These are phyloP conservation scores for Poecile montanus DNA, from an alignment of 2,797 vertebrate species.

Conservation along the genomic window DNA sequence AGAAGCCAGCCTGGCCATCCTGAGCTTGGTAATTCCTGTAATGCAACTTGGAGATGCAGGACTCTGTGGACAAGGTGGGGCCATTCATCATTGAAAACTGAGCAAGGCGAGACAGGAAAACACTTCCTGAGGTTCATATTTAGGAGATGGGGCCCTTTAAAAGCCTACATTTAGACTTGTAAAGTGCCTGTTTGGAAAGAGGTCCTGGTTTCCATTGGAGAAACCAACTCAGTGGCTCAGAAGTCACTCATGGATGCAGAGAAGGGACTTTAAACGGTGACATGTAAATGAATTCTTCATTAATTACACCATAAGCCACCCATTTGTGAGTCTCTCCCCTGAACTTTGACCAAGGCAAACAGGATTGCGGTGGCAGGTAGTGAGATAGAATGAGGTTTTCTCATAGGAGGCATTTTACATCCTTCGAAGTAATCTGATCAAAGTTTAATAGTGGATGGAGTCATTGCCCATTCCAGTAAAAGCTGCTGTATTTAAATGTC, in stretches of 20 bases:
- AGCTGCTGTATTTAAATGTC: not conserved
- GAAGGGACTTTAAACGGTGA: slow-evolving; percentile 38
- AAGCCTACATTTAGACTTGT: not conserved
- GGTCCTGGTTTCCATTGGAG: not conserved
- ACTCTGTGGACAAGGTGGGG: not conserved
- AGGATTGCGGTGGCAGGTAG: not conserved
- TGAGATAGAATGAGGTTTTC: not conserved
- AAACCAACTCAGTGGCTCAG: not conserved
- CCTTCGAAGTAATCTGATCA: not conserved
- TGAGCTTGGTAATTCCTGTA: rapidly evolving
- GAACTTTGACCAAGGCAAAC: slow-evolving; percentile 45
- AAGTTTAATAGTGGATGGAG: not conserved
- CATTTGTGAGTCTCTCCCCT: not conserved
- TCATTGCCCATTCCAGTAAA: not conserved
- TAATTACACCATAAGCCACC: not conserved
- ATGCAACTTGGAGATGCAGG: rapidly evolving
- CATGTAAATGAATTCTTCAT: not conserved
- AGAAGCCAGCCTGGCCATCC: not conserved
- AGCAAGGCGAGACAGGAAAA: not conserved
- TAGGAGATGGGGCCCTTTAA: not conserved
- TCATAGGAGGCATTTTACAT: not conserved
- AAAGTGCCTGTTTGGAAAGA: not conserved
- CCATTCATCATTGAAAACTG: not conserved
- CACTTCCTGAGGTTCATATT: not conserved
- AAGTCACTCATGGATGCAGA: not conserved